Conservation (phyloP, 2,797 vertebrate genomes). For the Platyrinchus mystaceus region DNA sequence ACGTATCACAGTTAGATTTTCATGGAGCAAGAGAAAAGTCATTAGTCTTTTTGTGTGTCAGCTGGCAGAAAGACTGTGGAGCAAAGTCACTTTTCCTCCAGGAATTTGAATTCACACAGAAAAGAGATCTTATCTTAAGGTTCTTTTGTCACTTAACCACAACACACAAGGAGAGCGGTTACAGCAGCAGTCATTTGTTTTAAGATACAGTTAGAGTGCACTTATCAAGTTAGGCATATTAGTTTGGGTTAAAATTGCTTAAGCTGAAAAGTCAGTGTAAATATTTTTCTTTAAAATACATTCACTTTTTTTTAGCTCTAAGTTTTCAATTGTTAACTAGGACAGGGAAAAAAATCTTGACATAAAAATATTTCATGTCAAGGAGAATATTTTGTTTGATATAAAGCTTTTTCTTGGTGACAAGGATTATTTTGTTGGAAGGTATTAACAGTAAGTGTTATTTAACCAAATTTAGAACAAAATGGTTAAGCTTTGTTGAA, state of each 20-base stretch:
- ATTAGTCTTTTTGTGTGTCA: background rate
- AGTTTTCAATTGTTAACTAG: background rate
- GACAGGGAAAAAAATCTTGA: background rate
- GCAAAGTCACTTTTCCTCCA: background rate
- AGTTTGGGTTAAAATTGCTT: background rate
- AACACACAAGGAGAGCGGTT: accelerated
- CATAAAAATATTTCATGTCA: background rate
- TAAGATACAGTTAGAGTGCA: background rate
- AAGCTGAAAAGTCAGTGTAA: background rate
- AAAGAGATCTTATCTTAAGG: background rate
- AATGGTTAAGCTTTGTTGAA: background rate
- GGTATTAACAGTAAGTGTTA: background rate
- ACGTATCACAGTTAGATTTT: background rate
- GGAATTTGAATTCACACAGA: background rate
- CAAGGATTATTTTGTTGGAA: background rate
- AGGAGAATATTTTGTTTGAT: background rate
- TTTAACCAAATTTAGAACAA: background rate
- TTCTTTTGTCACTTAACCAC: background rate
- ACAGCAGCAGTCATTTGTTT: background rate
- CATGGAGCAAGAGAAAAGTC: background rate
- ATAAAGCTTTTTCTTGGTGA: background rate
- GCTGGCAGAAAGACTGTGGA: background rate
- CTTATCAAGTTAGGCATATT: background rate
- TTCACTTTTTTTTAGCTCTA: background rate
- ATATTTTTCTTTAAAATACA: accelerated